phyloP scores from a whole-genome alignment of 2,797 vertebrate species.

The Chloroceryle inda region DNA sequence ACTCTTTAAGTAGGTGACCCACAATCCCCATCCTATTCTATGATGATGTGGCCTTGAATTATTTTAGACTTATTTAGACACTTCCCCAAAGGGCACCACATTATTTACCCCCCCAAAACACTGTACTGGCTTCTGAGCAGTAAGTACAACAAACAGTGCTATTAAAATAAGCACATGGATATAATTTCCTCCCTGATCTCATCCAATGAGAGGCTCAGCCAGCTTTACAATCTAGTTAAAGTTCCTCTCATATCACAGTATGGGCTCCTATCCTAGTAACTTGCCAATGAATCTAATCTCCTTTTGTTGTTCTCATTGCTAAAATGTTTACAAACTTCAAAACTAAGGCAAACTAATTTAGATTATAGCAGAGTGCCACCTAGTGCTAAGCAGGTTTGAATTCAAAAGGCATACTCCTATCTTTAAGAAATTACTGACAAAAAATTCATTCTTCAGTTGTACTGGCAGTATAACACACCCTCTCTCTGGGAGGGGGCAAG shows the following conservation, averaged over 20 bases:
- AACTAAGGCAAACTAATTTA: slow-evolving; percentile 40
- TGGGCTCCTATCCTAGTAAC: background rate
- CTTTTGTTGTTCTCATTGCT: background rate
- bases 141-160: background rate
- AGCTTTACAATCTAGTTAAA: background rate
- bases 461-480: background rate
- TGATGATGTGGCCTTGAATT: background rate
- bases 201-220: background rate
- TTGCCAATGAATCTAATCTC: background rate
- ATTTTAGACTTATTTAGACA: background rate
- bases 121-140: background rate
- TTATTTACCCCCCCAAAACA: background rate
- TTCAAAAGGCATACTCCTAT: background rate
- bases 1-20: background rate
- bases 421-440: background rate
- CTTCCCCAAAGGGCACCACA: background rate
- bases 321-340: slow-evolving; percentile 26
- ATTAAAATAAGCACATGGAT: background rate
- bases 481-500: background rate
- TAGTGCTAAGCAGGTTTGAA: slow-evolving; percentile 59
- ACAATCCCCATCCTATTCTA: background rate
- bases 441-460: background rate
- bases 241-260: background rate
- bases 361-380: slow-evolving; percentile 73
- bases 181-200: background rate